Evolutionary conservation across 2,888 invertebrate species (phyloP).

Genomic region (Orthosia cruda): DNA sequence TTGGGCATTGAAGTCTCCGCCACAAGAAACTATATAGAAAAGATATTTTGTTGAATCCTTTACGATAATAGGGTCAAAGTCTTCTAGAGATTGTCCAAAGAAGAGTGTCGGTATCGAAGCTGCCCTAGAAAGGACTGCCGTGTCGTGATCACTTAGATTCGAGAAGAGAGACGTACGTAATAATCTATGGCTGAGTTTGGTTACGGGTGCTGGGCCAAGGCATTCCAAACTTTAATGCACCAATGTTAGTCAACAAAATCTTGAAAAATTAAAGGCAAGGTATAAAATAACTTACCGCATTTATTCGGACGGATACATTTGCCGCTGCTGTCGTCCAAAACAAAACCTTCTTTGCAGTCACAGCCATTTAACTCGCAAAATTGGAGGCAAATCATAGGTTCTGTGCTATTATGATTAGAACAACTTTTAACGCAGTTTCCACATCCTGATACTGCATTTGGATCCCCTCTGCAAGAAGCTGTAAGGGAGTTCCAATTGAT

Average conservation of each 20-base stretch:
- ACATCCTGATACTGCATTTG: slow-evolving; percentile 68
- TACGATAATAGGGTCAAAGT: no score
- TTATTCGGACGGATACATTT: slow-evolving; percentile 44
- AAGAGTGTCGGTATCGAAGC: not conserved
- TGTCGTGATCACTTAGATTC: not conserved
- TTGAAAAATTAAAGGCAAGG: not conserved
- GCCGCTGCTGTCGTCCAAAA: slow-evolving; percentile 54
- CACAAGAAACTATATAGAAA: slow-evolving; percentile 39
- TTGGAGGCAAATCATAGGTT: slow-evolving; percentile 41
- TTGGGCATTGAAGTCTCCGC: slow-evolving; percentile 54
- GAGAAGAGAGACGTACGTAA: no score
- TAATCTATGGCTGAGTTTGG: no score
- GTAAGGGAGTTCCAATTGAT: not conserved
- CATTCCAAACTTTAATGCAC: no score
- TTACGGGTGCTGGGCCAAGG: no score
- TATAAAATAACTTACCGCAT: slow-evolving; percentile 29
- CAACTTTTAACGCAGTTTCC: slow-evolving; percentile 62
- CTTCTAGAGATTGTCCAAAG: not conserved
- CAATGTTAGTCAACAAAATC: not conserved
- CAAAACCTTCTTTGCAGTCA: slow-evolving; percentile 67
- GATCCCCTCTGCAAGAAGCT: slow-evolving; percentile 69
- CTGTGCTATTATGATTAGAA: slow-evolving; percentile 32
- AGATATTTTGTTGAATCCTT: not conserved
- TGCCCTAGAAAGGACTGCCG: no score
- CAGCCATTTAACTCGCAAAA: slow-evolving; percentile 66